Conservation (phyloP, 2,888 invertebrate genomes). For the Rhynchonema sp. region DNA sequence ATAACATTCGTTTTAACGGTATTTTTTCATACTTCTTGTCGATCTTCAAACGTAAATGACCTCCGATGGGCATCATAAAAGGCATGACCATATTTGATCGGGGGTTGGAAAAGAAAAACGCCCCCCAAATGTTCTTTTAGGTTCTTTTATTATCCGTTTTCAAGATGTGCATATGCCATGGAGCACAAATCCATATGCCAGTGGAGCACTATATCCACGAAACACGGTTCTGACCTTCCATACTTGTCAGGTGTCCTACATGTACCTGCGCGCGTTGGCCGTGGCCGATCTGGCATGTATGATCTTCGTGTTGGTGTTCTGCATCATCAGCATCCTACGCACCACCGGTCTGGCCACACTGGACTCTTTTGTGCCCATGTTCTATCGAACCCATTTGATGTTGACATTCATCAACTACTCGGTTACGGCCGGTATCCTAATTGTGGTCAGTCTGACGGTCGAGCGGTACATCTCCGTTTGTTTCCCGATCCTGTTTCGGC, state of each 20-base stretch:
- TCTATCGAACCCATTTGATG: conserved; percentile 17
- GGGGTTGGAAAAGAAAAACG: too few species aligned
- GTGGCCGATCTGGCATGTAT: conserved; percentile 26
- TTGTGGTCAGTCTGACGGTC: conserved; percentile 22
- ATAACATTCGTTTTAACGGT: too few species aligned
- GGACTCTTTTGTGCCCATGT: neutral
- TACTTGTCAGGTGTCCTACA: conserved; percentile 4
- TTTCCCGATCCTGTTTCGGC: conserved; percentile 25
- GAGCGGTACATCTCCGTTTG: conserved; percentile 25
- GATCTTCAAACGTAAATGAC: too few species aligned
- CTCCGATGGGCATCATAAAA: too few species aligned
- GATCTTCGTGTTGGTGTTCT: conserved; percentile 24
- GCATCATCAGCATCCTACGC: conserved; percentile 16
- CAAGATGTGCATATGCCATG: too few species aligned
- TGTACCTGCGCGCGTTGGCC: conserved; percentile 14
- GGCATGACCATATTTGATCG: too few species aligned
- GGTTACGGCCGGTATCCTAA: conserved; percentile 15
- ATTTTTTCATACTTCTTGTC: too few species aligned
- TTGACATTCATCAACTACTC: conserved; percentile 24
- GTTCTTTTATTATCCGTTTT: too few species aligned
- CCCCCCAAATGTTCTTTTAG: too few species aligned
- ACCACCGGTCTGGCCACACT: neutral
- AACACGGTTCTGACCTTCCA: too few species aligned
- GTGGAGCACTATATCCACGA: too few species aligned
- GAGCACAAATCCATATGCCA: too few species aligned